Evolutionary conservation across 2,797 vertebrate genomes (phyloP).

Genomic region (Chelmon rostratus): DNA sequence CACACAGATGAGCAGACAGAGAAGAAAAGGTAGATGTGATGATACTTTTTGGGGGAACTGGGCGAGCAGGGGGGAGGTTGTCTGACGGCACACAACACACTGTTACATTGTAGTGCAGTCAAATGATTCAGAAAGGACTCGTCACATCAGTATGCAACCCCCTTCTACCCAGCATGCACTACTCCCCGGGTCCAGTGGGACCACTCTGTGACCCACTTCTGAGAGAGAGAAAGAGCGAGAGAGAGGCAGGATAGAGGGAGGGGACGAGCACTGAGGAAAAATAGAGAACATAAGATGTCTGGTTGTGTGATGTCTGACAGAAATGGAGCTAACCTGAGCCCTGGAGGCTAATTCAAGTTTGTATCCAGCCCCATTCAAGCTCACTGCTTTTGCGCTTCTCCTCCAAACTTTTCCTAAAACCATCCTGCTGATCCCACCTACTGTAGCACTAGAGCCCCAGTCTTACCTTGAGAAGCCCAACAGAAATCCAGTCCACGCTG

Average conservation of each 20-base stretch:
- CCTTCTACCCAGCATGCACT: constrained; percentile 83
- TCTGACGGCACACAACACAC: constrained; percentile 52
- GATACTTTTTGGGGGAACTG: constrained; percentile 83
- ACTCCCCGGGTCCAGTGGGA: constrained; percentile 86
- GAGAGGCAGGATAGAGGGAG: constrained; percentile 75
- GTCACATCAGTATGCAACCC: constrained; percentile 86
- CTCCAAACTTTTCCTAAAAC: constrained; percentile 66
- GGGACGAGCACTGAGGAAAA: constrained; percentile 76
- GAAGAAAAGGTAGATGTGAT: constrained; percentile 74
- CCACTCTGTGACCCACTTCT: constrained; percentile 87
- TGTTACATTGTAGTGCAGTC: constrained; percentile 78
- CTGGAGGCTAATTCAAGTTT: constrained; percentile 81
- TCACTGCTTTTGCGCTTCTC: constrained; percentile 53
- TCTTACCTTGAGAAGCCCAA: constrained; percentile 61
- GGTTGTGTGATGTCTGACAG: constrained; percentile 84
- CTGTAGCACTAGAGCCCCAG: constrained; percentile 56
- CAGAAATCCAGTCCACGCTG: constrained; percentile 60
- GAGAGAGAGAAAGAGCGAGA: constrained; percentile 73
- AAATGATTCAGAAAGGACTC: constrained; percentile 83
- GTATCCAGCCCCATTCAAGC: constrained; percentile 70
- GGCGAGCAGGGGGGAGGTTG: background rate
- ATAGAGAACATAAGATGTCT: constrained; percentile 84
- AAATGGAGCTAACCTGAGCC: constrained; percentile 85
- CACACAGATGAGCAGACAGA: constrained; percentile 41
- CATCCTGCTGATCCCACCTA: constrained; percentile 53